phyloP scores from a whole-genome alignment of 2,888 invertebrate species.

The Torymus aiolomorphi region DNA sequence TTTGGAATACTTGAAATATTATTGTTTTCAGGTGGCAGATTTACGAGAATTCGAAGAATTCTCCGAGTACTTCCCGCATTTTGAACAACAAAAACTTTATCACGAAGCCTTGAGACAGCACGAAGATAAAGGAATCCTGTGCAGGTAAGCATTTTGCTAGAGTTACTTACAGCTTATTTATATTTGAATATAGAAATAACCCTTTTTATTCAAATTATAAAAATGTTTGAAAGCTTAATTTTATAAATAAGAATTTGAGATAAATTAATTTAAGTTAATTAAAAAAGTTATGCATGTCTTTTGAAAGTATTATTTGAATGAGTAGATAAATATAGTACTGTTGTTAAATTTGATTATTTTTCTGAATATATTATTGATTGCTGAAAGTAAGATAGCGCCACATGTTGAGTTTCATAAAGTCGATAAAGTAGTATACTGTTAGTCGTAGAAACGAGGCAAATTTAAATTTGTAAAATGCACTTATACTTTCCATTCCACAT shows the following conservation, averaged over 20 bases:
- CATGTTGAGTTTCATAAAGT: background rate
- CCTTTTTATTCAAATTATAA: background rate
- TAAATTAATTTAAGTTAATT: too few relatives aligned
- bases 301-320: too few relatives aligned
- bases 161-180: too few relatives aligned
- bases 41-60: conserved; percentile 92
- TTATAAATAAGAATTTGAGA: background rate
- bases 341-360: too few relatives aligned
- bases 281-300: too few relatives aligned
- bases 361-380: too few relatives aligned
- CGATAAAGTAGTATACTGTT: conserved; percentile 27
- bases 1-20: background rate
- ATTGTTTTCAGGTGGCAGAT: conserved; percentile 84
- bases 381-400: conserved; percentile 24
- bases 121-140: conserved; percentile 85
- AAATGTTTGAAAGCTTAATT: background rate
- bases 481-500: too few relatives aligned
- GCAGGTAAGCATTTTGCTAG: conserved; percentile 75
- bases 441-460: background rate
- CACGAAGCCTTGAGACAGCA: conserved; percentile 89
- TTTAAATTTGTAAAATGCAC: too few relatives aligned
- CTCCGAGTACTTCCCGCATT: conserved; percentile 84
- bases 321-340: too few relatives aligned
- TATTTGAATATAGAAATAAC: background rate
- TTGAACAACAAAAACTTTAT: conserved; percentile 90